Conservation (phyloP, 2,113 vertebrate species). For the Platysteira castanea region DNA sequence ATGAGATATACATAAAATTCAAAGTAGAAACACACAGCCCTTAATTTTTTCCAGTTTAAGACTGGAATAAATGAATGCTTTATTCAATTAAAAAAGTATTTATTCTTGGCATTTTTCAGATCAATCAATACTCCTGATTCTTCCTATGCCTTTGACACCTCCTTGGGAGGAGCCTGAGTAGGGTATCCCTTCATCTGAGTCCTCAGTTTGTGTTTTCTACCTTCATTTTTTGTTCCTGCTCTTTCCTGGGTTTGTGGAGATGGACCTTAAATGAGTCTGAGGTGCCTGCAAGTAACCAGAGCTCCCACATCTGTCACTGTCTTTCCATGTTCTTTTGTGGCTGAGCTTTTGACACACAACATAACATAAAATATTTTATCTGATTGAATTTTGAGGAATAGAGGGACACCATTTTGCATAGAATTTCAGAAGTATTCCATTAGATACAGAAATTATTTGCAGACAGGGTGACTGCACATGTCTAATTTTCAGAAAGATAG, state of each 20-base stretch:
- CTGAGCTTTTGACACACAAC: not conserved
- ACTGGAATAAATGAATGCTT: not conserved
- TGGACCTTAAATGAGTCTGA: not conserved
- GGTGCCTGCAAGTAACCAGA: not conserved
- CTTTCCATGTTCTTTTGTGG: not conserved
- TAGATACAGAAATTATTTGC: not conserved
- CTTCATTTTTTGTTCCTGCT: rapidly evolving
- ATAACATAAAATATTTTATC: not conserved
- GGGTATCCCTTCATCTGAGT: not conserved
- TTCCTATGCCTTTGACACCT: not conserved
- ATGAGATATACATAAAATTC: not conserved
- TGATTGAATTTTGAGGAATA: not conserved
- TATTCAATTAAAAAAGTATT: not conserved
- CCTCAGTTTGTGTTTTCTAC: not conserved
- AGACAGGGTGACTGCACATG: not conserved
- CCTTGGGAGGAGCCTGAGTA: not conserved
- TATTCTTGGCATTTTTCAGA: not conserved
- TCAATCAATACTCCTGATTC: not conserved
- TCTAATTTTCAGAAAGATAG: not conserved
- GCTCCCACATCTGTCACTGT: not conserved
- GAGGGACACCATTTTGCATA: not conserved
- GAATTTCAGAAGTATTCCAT: not conserved
- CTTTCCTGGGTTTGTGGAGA: not conserved
- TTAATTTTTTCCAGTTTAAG: not conserved
- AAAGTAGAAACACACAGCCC: not conserved